Conservation (phyloP, 2,797 vertebrate genomes). For the Spinibarbus caldwelli region DNA sequence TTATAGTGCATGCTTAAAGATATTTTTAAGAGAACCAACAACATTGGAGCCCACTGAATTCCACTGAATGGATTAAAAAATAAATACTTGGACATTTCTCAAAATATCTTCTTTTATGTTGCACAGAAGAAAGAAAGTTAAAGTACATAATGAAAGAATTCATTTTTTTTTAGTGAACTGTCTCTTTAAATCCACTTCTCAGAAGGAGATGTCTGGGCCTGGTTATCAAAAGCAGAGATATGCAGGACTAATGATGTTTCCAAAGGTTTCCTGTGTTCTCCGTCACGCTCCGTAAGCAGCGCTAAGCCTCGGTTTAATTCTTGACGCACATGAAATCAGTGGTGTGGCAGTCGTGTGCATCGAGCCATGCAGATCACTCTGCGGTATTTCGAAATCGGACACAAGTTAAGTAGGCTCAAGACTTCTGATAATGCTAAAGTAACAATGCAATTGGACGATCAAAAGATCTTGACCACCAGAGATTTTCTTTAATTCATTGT, state of each 20-base stretch:
- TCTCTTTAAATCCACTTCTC: conserved; percentile 15
- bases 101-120: too few species aligned
- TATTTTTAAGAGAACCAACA: not conserved
- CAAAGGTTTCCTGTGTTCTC: conserved; percentile 54
- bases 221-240: conserved; percentile 38
- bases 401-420: conserved; percentile 61
- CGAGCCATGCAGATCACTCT: conserved; percentile 64
- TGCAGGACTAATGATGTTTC: conserved; percentile 57
- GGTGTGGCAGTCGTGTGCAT: conserved; percentile 61
- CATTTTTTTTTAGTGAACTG: not conserved
- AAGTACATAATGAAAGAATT: not conserved
- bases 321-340: conserved; percentile 63
- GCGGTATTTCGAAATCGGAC: conserved; percentile 58
- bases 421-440: conserved; percentile 58
- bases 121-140: not conserved
- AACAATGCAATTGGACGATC: conserved; percentile 53
- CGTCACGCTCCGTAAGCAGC: conserved; percentile 50
- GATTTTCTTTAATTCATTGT: not conserved
- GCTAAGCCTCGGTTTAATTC: conserved; percentile 54
- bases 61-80: not conserved
- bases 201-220: not conserved
- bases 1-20: not conserved
- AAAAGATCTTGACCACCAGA: conserved; percentile 36
- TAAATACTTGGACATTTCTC: too few species aligned
- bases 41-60: too few species aligned